phyloP scores from a whole-genome alignment of 92 coral and sea anemone species.

The Epizoanthus illoricatus region DNA sequence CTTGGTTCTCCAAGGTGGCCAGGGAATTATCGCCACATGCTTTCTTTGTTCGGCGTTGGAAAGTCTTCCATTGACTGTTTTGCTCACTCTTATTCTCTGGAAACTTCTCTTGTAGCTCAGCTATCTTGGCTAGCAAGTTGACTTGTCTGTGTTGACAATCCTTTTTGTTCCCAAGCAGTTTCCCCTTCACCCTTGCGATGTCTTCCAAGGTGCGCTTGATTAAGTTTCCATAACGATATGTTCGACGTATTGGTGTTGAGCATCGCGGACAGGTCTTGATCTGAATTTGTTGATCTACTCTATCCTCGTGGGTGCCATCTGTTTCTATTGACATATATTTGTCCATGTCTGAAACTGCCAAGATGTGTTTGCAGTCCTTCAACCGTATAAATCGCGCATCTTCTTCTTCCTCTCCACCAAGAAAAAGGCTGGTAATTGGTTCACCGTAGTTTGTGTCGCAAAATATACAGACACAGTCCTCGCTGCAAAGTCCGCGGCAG shows the following conservation, averaged over 20 bases:
- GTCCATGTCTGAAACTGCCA: slow-evolving; percentile 80
- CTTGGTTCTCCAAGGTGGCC: slow-evolving; percentile 45
- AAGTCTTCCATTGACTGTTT: background rate
- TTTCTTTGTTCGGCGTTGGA: background rate
- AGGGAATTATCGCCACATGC: background rate
- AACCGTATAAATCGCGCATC: slow-evolving; percentile 73
- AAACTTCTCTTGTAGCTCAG: slow-evolving; percentile 1
- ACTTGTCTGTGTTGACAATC: slow-evolving; percentile 24
- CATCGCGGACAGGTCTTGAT: slow-evolving; percentile 83
- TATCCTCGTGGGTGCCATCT: slow-evolving; percentile 17
- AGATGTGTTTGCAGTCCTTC: slow-evolving; percentile 77
- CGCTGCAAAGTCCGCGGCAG: slow-evolving; percentile 78
- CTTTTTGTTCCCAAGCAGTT: slow-evolving; percentile 38
- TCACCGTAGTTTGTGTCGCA: slow-evolving; percentile 55
- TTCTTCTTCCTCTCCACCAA: slow-evolving; percentile 76
- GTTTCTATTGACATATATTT: slow-evolving; percentile 35
- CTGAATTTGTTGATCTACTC: slow-evolving; percentile 39
- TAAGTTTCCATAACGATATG: slow-evolving; percentile 75
- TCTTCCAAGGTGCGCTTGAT: slow-evolving; percentile 52
- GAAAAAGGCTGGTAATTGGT: slow-evolving; percentile 56
- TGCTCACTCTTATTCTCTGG: background rate
- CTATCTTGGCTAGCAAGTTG: background rate
- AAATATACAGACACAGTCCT: slow-evolving; percentile 68
- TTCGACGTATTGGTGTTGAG: slow-evolving; percentile 59
- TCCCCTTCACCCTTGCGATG: slow-evolving; percentile 9